Base-by-base conservation (phyloP, 2,797 vertebrate genomes). In the Natrix natrix region DNA sequence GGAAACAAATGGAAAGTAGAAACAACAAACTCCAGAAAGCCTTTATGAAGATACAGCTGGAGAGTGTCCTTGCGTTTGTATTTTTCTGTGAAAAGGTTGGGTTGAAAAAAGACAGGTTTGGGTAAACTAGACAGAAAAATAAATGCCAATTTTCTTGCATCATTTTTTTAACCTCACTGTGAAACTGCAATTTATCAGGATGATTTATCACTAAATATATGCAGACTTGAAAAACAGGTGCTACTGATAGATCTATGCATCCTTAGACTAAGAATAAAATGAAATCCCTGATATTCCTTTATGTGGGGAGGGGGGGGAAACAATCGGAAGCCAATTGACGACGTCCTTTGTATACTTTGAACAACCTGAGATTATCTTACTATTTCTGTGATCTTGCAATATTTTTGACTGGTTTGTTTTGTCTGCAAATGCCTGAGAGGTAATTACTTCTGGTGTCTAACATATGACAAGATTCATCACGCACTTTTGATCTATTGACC, bases 401-500 rank as follows among this genome's bases (percentile, higher is more conserved):
- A 24, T 16, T 60, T 43, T 26, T 11, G 28, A 17, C 2, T 37
- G 10, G n/a, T 74, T 57, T 69, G 26, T 74, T 88, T 59, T 89
- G 11, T 8, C 28, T 83, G 26, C 0, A 55, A 92, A 0, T 0
- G 22, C 52, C 89, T 4, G n/a, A 26, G 2, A 28, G 26, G 0
- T 1, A 7, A 16, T 2, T 90, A 3, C 59, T 0, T 87, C 24
- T 12, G 24, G 48, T 87, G 8, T 17, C 1, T 43, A 83, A 8
- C 2, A 0, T 0, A 20, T 37, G 88, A 5, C 90, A 90, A 94
- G 89, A 5, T 93, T 94, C 93, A 20, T n/a, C 1, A 0, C 0
- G 13, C 60, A 52, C 1, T 0, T 87, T 90, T 60, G 20, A 24
- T 86, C 0, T 0, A 0, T 5, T 91, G 91, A 87, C 59, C 28